Evolutionary conservation across 1,140 invertebrate species (phyloP), one percentile per base, ranked within the genome.

Genomic region (Rhagoletis zephyria): DNA sequence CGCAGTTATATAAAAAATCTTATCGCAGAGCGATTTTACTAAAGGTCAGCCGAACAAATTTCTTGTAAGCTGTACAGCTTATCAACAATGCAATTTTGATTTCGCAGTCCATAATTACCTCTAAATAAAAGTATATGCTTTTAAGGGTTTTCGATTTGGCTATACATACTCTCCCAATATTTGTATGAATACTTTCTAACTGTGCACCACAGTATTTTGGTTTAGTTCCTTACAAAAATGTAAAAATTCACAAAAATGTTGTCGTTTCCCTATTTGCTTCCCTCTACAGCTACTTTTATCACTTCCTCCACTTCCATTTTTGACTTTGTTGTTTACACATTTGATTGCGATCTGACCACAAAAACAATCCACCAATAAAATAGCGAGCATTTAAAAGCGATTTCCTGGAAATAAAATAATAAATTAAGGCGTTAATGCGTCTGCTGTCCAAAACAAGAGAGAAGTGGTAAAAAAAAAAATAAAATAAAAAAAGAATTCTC

Each of bases 231-330:
- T 30, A 30, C 30, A 63, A 63, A 14, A 63, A 63, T 14, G n/a
- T 14, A 63, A 63, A 5, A 7, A 63, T 30, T 63, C 61, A 14
- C 51, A 56, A 56, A 56, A 56, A 7, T 56, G 51, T 56, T 56
- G 51, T 56, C 5, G 51, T 56, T 10, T 56, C 5, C 10, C 51
- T 56, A 56, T 56, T 56, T 56, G 51, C 14, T 45, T 70, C 0
- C 6, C 16, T 81, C 30, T 1, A 2, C 6, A 7, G 70, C 67
- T n/a, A 45, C 14, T 19, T 81, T 56, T 81, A 81, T 19, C 48
- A 81, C 74, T 81, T 81, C 48, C 74, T 81, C 48, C 74, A 56
- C n/a, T 56, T 81, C 74, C 74, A 56, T 10, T 48, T 59, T 81
- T 56, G 16, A 30, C 7, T 59, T 10, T 81, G 74, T 19, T 7